Evolutionary conservation across 2,797 vertebrate species (phyloP).

Genomic region (Sebastes trivittatus): DNA sequence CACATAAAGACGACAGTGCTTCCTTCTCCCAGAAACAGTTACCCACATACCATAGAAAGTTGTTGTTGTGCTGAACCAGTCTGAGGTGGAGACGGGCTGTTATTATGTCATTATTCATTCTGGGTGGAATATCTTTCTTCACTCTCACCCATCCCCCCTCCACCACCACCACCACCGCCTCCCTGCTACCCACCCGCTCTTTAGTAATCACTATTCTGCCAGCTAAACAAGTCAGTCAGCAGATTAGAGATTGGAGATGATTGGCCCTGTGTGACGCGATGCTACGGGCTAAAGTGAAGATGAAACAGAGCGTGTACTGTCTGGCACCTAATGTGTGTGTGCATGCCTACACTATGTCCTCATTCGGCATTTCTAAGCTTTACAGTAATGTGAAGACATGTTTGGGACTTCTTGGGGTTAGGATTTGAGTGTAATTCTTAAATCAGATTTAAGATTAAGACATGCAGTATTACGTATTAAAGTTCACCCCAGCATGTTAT

Average conservation of each 20-base stretch:
- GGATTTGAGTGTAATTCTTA: not conserved
- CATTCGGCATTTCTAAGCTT: not conserved
- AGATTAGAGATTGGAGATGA: constrained; percentile 50
- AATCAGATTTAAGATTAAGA: not conserved
- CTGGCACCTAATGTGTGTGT: constrained; percentile 3
- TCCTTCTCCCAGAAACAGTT: constrained; percentile 41
- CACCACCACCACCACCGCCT: constrained; percentile 5
- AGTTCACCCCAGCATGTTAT: not conserved
- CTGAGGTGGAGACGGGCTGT: constrained; percentile 62
- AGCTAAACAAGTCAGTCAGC: constrained; percentile 53
- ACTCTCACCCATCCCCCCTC: constrained; percentile 24
- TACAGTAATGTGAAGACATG: not conserved
- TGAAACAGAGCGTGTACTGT: constrained; percentile 24
- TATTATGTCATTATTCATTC: constrained; percentile 68
- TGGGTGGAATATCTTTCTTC: constrained; percentile 54
- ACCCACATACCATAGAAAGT: constrained; percentile 47
- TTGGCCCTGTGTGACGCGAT: constrained; percentile 33
- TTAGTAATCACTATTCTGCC: constrained; percentile 51
- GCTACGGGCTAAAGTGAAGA: constrained; percentile 34
- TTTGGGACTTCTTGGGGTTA: not conserved
- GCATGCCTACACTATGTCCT: not conserved
- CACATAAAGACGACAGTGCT: constrained; percentile 24
- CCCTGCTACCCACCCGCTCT: constrained; percentile 20
- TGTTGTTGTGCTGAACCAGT: constrained; percentile 61
- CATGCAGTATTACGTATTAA: not conserved